A percentile compares a stretch with the other conserved stretches of the same genome.
These are phyloP conservation scores for Cepaea hortensis DNA, from an alignment of 2,888 invertebrate genomes.

Conservation along the genomic window DNA sequence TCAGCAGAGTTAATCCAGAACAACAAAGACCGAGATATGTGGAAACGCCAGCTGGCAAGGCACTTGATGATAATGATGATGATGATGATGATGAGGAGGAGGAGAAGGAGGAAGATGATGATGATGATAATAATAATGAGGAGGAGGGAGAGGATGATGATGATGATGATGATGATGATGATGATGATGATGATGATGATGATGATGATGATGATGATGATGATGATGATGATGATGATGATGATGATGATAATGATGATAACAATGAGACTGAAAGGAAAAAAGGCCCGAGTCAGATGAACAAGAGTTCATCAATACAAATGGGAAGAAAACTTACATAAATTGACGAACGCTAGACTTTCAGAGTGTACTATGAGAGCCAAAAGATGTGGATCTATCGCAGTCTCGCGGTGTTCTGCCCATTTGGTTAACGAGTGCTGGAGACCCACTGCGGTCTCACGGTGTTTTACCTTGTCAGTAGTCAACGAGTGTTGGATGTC, in stretches of 20 bases:
- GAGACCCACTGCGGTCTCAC: no score
- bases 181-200: neutral
- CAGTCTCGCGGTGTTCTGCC: no score
- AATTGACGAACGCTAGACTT: neutral
- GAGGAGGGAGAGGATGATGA: no score
- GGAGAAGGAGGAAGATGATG: neutral
- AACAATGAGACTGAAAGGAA: neutral
- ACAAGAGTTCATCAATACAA: neutral
- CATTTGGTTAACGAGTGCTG: no score
- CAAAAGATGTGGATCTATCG: no score
- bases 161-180: neutral
- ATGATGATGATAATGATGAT: constrained; percentile 5
- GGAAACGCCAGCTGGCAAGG: no score
- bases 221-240: neutral
- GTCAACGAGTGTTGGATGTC: no score
- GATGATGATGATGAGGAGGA: neutral
- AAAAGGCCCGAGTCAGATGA: neutral
- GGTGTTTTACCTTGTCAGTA: no score
- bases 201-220: neutral
- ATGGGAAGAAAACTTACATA: neutral
- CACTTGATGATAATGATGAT: neutral
- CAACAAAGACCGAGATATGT: no score
- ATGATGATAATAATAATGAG: no score
- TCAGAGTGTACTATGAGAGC: no score
- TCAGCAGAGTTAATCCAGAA: no score